These are phyloP conservation scores for Arge pagana DNA, from an alignment of 2,888 invertebrate species.

Conservation along the genomic window DNA sequence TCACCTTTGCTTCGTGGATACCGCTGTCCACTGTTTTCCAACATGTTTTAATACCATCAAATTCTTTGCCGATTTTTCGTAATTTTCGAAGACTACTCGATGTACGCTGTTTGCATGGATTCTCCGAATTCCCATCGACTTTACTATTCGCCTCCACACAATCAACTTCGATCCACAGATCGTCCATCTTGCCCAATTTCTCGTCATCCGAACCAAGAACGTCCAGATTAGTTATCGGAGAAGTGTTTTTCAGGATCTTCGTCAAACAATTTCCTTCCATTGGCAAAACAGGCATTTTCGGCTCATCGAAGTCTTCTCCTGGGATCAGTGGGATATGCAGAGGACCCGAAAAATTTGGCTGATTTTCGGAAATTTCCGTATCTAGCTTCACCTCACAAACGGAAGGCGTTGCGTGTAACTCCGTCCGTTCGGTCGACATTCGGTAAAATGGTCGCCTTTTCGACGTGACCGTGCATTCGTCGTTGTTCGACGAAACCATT, in stretches of 20 bases:
- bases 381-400: not conserved
- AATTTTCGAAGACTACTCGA: not conserved
- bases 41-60: conserved; percentile 4
- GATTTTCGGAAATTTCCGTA: conserved; percentile 1
- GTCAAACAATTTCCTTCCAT: conserved; percentile 43
- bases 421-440: not conserved
- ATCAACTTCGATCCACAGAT: conserved; percentile 43
- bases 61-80: conserved; percentile 8
- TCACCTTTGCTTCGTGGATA: not conserved
- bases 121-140: conserved; percentile 2
- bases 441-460: too few species aligned
- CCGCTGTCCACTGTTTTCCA: not conserved
- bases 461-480: too few species aligned
- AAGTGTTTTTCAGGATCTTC: conserved; percentile 40
- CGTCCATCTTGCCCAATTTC: conserved; percentile 41
- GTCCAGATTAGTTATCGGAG: conserved; percentile 40
- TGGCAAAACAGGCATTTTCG: conserved; percentile 38
- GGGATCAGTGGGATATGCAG: conserved; percentile 38
- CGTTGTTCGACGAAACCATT: too few species aligned
- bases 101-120: not conserved
- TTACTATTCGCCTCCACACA: conserved; percentile 30
- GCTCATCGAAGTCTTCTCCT: conserved; percentile 37
- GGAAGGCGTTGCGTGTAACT: not conserved
- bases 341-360: conserved; percentile 3
- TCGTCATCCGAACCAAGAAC: conserved; percentile 40